Evolutionary conservation across 2,888 invertebrate genomes (phyloP).

Genomic region (Microdon myrmicae): DNA sequence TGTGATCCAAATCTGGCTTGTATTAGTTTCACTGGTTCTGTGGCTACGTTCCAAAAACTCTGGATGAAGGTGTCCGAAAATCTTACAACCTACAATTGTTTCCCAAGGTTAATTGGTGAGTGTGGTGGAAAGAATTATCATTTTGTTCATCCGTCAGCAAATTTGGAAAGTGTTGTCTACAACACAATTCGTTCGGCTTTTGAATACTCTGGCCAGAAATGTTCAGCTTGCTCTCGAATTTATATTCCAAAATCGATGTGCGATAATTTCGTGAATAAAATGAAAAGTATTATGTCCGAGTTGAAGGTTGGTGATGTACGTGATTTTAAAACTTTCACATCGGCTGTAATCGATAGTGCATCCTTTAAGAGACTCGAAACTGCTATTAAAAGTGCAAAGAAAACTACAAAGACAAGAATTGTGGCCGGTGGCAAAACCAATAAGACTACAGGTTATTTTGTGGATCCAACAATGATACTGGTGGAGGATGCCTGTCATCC

Average conservation of each 20-base stretch:
- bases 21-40: slow-evolving; percentile 97
- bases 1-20: slow-evolving; percentile 84
- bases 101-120: slow-evolving; percentile 92
- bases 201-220: slow-evolving; percentile 97
- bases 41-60: slow-evolving; percentile 88
- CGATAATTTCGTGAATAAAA: slow-evolving; percentile 69
- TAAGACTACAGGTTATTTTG: slow-evolving; percentile 84
- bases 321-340: slow-evolving; percentile 82
- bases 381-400: slow-evolving; percentile 87
- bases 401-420: slow-evolving; percentile 76
- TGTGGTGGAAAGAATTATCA: slow-evolving; percentile 99
- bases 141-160: slow-evolving; percentile 91
- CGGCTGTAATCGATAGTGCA: slow-evolving; percentile 94
- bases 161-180: slow-evolving; percentile 80
- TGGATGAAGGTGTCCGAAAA: slow-evolving; percentile 92
- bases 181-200: slow-evolving; percentile 91
- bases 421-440: slow-evolving; percentile 90
- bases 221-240: slow-evolving; percentile 95
- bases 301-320: slow-evolving; percentile 87
- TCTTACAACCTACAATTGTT: slow-evolving; percentile 81
- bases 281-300: slow-evolving; percentile 75
- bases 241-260: slow-evolving; percentile 92
- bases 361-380: slow-evolving; percentile 86
- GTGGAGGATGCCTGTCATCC: slow-evolving; percentile 83
- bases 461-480: slow-evolving; percentile 92